A percentile compares a stretch with the other conserved stretches of the same genome.
phyloP scores from a whole-genome alignment of 2,113 vertebrate genomes.

The Mesitornis unicolor region DNA sequence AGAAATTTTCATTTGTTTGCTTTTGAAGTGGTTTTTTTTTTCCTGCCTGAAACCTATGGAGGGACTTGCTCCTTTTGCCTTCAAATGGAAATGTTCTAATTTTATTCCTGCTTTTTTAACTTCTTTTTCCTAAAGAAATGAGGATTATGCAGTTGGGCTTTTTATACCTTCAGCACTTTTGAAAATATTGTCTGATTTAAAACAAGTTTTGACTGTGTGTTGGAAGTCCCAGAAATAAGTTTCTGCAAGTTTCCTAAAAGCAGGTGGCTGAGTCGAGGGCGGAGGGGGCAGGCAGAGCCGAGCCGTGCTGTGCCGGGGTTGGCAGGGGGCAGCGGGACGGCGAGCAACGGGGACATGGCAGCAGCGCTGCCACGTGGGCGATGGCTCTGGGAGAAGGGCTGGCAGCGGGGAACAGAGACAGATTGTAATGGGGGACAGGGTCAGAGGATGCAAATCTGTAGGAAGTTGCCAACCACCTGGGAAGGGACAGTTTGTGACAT shows the following conservation, averaged over 20 bases:
- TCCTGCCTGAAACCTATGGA: background rate
- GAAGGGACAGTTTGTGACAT: background rate
- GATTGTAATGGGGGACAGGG: background rate
- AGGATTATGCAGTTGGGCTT: background rate
- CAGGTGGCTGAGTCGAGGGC: background rate
- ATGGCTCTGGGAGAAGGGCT: background rate
- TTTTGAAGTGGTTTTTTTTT: background rate
- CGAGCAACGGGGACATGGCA: rapidly evolving
- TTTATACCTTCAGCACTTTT: background rate
- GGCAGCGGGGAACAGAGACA: background rate
- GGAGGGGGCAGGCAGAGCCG: background rate
- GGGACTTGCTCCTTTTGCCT: background rate
- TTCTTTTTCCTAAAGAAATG: background rate
- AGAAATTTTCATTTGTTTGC: background rate
- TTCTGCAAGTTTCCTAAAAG: background rate
- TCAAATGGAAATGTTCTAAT: slow-evolving; percentile 20
- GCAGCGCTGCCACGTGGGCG: background rate
- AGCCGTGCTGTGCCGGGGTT: background rate
- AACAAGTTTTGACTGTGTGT: background rate
- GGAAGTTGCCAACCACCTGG: background rate
- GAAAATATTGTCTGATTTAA: background rate
- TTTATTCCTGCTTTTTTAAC: background rate
- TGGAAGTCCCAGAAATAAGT: background rate
- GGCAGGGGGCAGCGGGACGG: rapidly evolving
- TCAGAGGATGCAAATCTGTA: background rate